phyloP scores from a whole-genome alignment of 1,140 invertebrate genomes.

The Gonioctena quinquepunctata region DNA sequence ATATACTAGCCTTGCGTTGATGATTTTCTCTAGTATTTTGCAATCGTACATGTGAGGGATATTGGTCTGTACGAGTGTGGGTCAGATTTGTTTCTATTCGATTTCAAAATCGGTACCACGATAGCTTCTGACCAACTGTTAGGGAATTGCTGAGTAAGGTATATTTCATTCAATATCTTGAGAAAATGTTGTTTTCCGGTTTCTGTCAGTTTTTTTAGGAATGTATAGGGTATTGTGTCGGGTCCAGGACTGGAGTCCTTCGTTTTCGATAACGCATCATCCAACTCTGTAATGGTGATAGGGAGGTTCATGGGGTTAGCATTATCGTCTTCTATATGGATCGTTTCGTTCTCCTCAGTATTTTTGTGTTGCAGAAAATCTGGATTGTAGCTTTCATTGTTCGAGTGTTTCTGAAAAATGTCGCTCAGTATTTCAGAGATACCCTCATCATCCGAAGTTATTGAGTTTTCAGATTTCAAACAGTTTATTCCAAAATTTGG shows the following conservation, averaged over 20 bases:
- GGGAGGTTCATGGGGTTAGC: not conserved
- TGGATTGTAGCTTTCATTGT: conserved; percentile 2
- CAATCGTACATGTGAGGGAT: conserved; percentile 24
- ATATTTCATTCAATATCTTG: conserved; percentile 16
- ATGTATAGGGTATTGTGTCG: conserved; percentile 13
- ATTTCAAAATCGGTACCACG: conserved; percentile 24
- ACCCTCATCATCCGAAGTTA: not conserved
- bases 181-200: conserved; percentile 9
- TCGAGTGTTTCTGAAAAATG: conserved; percentile 3
- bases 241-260: conserved; percentile 20
- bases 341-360: not conserved
- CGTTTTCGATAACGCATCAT: not conserved
- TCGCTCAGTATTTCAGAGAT: conserved; percentile 1
- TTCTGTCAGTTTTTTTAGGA: conserved; percentile 9
- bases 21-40: conserved; percentile 30
- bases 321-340: not conserved
- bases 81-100: conserved; percentile 23
- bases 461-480: conserved; percentile 1
- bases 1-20: conserved; percentile 18
- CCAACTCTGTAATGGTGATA: conserved; percentile 6
- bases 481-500: not conserved
- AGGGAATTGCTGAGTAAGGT: conserved; percentile 7
- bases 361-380: conserved; percentile 3
- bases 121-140: conserved; percentile 4
- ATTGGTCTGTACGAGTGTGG: conserved; percentile 24